Conservation (phyloP, 37 sponge, comb jelly and placozoan genomes). For the Hormiphora californensis region DNA sequence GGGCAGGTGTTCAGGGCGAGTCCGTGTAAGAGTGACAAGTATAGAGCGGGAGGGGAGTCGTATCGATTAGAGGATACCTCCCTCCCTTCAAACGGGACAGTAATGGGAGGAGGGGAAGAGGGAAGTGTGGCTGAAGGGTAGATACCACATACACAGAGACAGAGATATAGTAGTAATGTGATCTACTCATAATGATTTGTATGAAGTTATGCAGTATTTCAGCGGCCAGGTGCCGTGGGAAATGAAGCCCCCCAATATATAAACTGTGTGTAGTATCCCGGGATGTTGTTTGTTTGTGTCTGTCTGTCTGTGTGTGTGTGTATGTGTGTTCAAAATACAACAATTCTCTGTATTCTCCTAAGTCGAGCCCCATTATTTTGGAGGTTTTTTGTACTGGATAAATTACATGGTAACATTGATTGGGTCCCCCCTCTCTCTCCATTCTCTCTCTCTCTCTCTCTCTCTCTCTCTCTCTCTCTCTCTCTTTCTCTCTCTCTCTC, state of each 20-base stretch:
- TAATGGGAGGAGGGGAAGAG: no score
- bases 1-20: conserved; percentile 16
- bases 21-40: conserved; percentile 10
- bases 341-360: neutral
- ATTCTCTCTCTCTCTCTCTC: neutral
- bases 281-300: neutral
- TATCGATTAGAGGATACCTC: conserved; percentile 20
- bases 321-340: neutral
- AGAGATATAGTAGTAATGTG: no score
- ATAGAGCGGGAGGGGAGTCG: neutral
- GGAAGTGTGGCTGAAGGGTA: neutral
- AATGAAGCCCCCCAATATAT: no score
- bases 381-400: conserved; percentile 25
- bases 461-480: neutral
- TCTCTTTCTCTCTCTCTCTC: conserved; percentile 6
- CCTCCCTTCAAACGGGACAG: conserved; percentile 7
- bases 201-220: no score
- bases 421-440: neutral
- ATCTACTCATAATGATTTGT: no score
- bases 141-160: no score
- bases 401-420: conserved; percentile 28
- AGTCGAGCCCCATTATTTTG: conserved; percentile 44
- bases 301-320: neutral
- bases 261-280: no score
- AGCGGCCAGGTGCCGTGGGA: no score